Conservation (phyloP, 35 echinoderm and acorn worm genomes). For the Heliocidaris erythrogramma region DNA sequence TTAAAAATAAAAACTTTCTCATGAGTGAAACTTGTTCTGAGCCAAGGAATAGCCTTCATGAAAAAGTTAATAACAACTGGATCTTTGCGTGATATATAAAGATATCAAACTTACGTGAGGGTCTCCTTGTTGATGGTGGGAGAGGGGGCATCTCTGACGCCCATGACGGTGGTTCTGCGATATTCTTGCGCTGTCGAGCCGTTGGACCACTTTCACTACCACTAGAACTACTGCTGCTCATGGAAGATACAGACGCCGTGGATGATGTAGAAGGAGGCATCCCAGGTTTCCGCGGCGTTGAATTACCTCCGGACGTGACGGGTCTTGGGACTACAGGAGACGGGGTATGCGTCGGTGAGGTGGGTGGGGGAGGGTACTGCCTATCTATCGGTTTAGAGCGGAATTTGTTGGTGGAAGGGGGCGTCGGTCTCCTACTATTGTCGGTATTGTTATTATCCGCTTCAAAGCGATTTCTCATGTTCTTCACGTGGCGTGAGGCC, state of each 20-base stretch:
- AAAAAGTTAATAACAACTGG: too few species aligned
- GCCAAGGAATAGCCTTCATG: too few species aligned
- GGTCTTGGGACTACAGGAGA: not conserved
- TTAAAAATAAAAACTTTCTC: too few species aligned
- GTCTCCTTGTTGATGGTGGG: not conserved
- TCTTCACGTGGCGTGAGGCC: not conserved
- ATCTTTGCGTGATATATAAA: too few species aligned
- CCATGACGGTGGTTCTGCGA: too few species aligned
- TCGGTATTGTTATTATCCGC: conserved; percentile 21
- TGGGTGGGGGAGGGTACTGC: not conserved
- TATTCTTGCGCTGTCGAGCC: not conserved
- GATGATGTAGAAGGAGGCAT: not conserved
- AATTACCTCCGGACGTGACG: not conserved
- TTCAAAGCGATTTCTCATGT: not conserved
- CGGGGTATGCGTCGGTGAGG: not conserved
- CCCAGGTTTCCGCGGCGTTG: not conserved
- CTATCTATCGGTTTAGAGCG: not conserved
- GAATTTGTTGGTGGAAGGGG: not conserved
- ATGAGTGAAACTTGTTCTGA: too few species aligned
- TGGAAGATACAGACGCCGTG: not conserved
- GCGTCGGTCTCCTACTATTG: not conserved
- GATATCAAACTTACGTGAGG: not conserved
- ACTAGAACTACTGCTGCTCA: conserved; percentile 13
- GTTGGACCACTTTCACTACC: not conserved
- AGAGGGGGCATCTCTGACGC: not conserved